Evolutionary conservation across 30 jellyfish, hydroid and myxozoan genomes (phyloP), one percentile per base, ranked within the genome.

Genomic region (Cassiopea andromeda): DNA sequence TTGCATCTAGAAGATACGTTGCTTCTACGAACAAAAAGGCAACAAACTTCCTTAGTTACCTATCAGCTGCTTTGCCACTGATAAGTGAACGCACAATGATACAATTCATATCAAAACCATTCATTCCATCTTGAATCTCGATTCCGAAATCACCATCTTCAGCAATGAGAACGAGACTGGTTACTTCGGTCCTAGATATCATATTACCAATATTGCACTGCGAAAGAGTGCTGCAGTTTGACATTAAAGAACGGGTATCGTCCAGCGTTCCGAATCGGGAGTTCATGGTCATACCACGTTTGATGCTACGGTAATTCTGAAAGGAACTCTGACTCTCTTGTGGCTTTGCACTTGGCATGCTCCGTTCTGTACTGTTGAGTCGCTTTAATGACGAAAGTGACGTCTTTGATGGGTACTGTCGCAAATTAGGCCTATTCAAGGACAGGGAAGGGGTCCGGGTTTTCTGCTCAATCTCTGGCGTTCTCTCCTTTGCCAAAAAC

Each of bases 41-140:
- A 75, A 47, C 8, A 15, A 69, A 13, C 27, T 10, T 44, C 17
- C 46, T 7, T 77, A 50, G 77, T 19, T 67, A 87, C 94, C 94
- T 47, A 46, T 87, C 94, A n/a, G 94, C 94, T 54, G 94, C 94
- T 61, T 87, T 87, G 44, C 90, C 90, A 79, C 81, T 60, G 46
- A 78, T 59, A 7, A 87, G 64, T 44, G 81, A 75, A 17, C 94
- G 75, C 44, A 87, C 74, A 27, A 87, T 80, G 48, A 87, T 78
- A 64, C 94, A 87, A 14, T 67, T 81, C 78, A 77, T 16, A 10
- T 87, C 94, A 69, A 19, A 66, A 46, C 82, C 88, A 67, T 48
- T 78, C 85, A 87, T 54, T 17, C 94, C 94, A 69, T 77, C 94
- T 69, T 87, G 94, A 69, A 87, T 90, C 94, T 87, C 94, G 84